phyloP scores from a whole-genome alignment of 2,888 invertebrate genomes.

The Cheilosia variabilis region DNA sequence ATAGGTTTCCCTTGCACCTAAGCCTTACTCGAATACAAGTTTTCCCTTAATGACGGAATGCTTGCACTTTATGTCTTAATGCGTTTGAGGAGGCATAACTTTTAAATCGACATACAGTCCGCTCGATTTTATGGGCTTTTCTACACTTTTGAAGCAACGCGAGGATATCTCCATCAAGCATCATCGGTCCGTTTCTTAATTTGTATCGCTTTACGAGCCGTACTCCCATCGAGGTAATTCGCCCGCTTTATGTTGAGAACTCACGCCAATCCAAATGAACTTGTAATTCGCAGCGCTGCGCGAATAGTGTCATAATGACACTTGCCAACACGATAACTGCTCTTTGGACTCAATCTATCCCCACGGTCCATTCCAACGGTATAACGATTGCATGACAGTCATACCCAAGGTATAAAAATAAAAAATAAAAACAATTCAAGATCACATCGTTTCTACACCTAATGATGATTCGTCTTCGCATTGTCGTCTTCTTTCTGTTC shows the following conservation, averaged over 20 bases:
- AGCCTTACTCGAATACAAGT: too few relatives aligned
- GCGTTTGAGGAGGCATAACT: too few relatives aligned
- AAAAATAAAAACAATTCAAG: conserved; percentile 53
- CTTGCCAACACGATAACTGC: conserved; percentile 38
- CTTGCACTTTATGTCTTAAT: too few relatives aligned
- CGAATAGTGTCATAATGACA: conserved; percentile 49
- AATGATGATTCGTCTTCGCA: conserved; percentile 46
- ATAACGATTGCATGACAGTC: conserved; percentile 33
- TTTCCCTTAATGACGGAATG: too few relatives aligned
- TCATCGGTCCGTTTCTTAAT: too few relatives aligned
- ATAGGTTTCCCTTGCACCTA: too few relatives aligned
- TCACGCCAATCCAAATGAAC: conserved; percentile 12
- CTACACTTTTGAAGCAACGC: too few relatives aligned
- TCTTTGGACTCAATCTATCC: conserved; percentile 48
- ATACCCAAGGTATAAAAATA: conserved; percentile 8
- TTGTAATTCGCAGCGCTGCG: not conserved
- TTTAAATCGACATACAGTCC: too few relatives aligned
- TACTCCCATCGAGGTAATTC: not conserved
- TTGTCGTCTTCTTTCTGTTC: not conserved
- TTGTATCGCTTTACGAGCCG: too few relatives aligned
- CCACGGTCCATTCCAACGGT: conserved; percentile 46
- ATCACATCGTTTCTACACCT: conserved; percentile 60
- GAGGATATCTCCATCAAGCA: too few relatives aligned
- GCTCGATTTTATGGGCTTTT: too few relatives aligned
- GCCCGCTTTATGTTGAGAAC: conserved; percentile 7